Evolutionary conservation across 2,113 vertebrate species (phyloP).

Genomic region (Climacteris rufus): DNA sequence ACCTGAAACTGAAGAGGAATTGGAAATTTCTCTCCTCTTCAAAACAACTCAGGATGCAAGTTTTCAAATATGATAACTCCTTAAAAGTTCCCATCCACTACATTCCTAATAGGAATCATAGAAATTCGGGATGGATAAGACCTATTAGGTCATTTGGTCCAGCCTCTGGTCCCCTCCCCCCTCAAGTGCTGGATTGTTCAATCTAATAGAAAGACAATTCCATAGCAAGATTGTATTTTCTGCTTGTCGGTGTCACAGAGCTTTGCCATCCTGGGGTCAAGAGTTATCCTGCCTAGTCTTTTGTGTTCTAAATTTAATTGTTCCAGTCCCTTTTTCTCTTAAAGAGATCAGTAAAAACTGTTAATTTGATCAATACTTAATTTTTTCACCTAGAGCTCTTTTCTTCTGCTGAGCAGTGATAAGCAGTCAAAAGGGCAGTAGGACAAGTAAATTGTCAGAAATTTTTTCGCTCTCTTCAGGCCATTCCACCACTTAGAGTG

Average conservation of each 20-base stretch:
- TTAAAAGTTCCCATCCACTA: background rate
- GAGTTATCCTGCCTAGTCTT: slow-evolving; percentile 79
- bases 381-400: slow-evolving; percentile 92
- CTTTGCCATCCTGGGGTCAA: slow-evolving; percentile 78
- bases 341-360: slow-evolving; percentile 94
- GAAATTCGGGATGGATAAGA: slow-evolving; percentile 22
- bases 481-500: slow-evolving; percentile 90
- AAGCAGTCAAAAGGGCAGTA: slow-evolving; percentile 84
- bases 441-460: slow-evolving; percentile 88
- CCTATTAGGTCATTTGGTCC: slow-evolving; percentile 11
- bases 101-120: background rate
- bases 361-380: slow-evolving; percentile 99
- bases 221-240: slow-evolving; percentile 69
- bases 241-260: slow-evolving; percentile 71
- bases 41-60: background rate
- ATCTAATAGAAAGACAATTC: slow-evolving; percentile 64
- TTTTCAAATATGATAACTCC: background rate
- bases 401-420: slow-evolving; percentile 94
- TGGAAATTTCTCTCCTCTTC: background rate
- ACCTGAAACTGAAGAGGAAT: background rate
- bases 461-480: slow-evolving; percentile 81
- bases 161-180: background rate
- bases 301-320: slow-evolving; percentile 92
- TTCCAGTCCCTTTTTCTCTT: slow-evolving; percentile 84
- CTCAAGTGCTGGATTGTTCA: slow-evolving; percentile 8